These are phyloP conservation scores for Eriosoma lanigerum DNA, from an alignment of 1,140 invertebrate species.

Conservation along the genomic window DNA sequence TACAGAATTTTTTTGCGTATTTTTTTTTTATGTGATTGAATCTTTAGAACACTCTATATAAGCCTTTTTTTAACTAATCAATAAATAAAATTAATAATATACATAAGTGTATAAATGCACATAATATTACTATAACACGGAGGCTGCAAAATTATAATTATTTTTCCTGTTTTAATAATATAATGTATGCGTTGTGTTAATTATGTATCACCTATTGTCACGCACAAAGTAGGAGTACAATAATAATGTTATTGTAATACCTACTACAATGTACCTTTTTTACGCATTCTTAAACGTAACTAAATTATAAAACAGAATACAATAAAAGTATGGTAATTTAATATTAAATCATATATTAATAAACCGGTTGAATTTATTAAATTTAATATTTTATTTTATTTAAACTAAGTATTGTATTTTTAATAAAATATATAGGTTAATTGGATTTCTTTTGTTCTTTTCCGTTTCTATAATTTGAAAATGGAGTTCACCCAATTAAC, in stretches of 20 bases:
- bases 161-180: not conserved
- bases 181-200: conserved; percentile 1
- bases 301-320: conserved; percentile 1
- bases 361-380: not conserved
- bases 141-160: conserved; percentile 3
- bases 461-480: too few relatives aligned
- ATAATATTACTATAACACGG: not conserved
- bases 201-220: conserved; percentile 18
- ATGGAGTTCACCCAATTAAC: too few relatives aligned
- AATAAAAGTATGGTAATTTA: not conserved
- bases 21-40: too few relatives aligned
- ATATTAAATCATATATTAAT: not conserved
- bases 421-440: too few relatives aligned
- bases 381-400: not conserved
- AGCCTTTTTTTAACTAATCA: too few relatives aligned
- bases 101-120: too few relatives aligned
- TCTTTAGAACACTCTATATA: too few relatives aligned
- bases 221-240: conserved; percentile 4
- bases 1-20: too few relatives aligned
- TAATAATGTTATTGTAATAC: too few relatives aligned
- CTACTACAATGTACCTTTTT: too few relatives aligned
- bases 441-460: too few relatives aligned
- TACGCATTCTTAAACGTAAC: not conserved
- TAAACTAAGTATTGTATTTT: not conserved
- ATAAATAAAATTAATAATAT: too few relatives aligned